Conservation (phyloP, 1,140 invertebrate species). For the Neotoxoptera formosana region DNA sequence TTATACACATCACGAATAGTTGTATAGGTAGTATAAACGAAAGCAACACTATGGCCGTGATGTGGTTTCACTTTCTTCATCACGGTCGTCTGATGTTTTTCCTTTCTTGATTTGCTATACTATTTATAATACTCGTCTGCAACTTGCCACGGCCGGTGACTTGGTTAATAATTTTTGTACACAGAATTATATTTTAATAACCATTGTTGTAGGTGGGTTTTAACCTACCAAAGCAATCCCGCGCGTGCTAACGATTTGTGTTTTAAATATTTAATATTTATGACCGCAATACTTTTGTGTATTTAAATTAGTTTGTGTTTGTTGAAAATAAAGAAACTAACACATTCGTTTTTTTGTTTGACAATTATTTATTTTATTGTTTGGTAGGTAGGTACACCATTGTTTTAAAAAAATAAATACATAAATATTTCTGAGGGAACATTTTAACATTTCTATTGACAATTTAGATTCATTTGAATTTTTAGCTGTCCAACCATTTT, state of each 20-base stretch:
- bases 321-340: neutral
- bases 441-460: neutral
- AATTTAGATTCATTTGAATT: neutral
- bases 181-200: neutral
- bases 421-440: neutral
- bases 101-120: constrained; percentile 49
- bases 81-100: constrained; percentile 28
- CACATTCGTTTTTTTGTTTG: neutral
- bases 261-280: neutral
- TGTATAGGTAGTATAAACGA: constrained; percentile 36
- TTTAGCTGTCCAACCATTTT: neutral
- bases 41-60: neutral
- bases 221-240: too few relatives aligned
- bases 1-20: constrained; percentile 30
- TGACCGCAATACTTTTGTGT: neutral
- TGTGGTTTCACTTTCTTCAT: constrained; percentile 48
- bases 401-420: neutral
- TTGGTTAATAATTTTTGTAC: constrained; percentile 2
- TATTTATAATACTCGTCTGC: constrained; percentile 25
- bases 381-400: neutral
- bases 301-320: constrained; percentile 19
- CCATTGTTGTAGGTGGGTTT: neutral
- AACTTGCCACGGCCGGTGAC: constrained; percentile 11
- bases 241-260: neutral
- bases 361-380: constrained; percentile 3